A percentile compares a stretch with the other conserved stretches of the same genome.
phyloP scores from a whole-genome alignment of 2,113 vertebrate species.

The Leptocoma aspasia region DNA sequence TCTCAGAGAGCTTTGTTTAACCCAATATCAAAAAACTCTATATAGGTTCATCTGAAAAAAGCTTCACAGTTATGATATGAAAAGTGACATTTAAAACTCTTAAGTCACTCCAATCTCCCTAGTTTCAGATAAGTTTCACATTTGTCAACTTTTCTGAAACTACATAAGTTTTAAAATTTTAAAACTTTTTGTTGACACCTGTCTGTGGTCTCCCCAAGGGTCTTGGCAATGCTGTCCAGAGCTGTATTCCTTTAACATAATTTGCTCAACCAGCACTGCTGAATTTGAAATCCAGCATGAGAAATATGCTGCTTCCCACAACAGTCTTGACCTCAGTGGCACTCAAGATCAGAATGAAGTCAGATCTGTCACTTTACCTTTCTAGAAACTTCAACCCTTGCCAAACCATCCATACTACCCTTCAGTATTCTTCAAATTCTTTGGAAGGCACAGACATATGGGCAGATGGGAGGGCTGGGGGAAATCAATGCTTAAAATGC shows the following conservation, averaged over 20 bases:
- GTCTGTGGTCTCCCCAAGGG: background rate
- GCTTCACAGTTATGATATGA: background rate
- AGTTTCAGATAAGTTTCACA: background rate
- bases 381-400: background rate
- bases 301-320: background rate
- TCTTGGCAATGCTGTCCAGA: background rate
- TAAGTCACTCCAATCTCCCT: background rate
- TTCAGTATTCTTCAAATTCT: background rate
- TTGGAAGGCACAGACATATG: background rate
- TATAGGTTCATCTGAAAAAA: background rate
- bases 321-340: background rate
- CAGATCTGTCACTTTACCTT: background rate
- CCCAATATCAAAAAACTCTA: background rate
- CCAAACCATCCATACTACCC: background rate
- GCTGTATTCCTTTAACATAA: background rate
- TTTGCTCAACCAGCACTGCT: background rate
- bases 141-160: background rate
- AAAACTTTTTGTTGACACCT: background rate
- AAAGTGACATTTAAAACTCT: background rate
- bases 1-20: background rate
- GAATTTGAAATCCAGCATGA: background rate
- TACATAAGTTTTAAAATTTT: background rate
- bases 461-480: background rate
- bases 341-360: background rate
- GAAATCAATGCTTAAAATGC: background rate